Base-by-base conservation (phyloP, 2,113 vertebrate genomes). In the Menidia beryllina region DNA sequence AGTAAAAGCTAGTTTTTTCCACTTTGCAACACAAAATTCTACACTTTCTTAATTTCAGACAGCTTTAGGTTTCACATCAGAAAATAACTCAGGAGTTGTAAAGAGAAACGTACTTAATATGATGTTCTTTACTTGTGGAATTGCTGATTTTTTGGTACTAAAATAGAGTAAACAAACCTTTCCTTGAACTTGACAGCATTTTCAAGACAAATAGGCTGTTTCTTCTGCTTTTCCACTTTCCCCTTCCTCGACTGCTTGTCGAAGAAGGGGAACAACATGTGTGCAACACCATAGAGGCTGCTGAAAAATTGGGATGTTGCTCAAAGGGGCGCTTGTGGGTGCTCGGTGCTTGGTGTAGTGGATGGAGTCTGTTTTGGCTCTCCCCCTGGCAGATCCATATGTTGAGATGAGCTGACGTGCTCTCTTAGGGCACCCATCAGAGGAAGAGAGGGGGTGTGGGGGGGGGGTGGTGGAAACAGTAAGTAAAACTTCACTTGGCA, bases 381-480 rank as follows among this genome's bases (percentile, higher is more conserved):
- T 50, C 69, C 58, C 56, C 38, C 30, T 2, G 43, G 45, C 24
- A 3, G 53, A 13, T 65, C 56, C 72, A 81, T 24, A 72, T 53
- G 65, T 25, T 72, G 73, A 85, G 57, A 80, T 65, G 78, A 86
- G 77, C 77, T 76, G 82, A 83, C 82, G 68, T 41, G 65, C 56
- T 78, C 73, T 81, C 64, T 77, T 61, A 19, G 54, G 77, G 59
- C 67, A 55, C 41, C 64, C 30, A 41, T 26, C 12, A 21, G 61
- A 27, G 52, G 14, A 41, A n/a, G 48, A 64, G 48, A 27, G 39
- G n/a, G n/a, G n/a, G n/a, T n/a, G n/a, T n/a, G n/a, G n/a, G n/a
- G n/a, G n/a, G n/a, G n/a, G n/a, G n/a, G 10, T 9, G 15, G 13
- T 15, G 11, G 23, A 61, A 56, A 51, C 20, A 15, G 47, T 15